These are phyloP conservation scores for Frankliniella intonsa DNA, from an alignment of 2,888 invertebrate genomes.

Conservation along the genomic window DNA sequence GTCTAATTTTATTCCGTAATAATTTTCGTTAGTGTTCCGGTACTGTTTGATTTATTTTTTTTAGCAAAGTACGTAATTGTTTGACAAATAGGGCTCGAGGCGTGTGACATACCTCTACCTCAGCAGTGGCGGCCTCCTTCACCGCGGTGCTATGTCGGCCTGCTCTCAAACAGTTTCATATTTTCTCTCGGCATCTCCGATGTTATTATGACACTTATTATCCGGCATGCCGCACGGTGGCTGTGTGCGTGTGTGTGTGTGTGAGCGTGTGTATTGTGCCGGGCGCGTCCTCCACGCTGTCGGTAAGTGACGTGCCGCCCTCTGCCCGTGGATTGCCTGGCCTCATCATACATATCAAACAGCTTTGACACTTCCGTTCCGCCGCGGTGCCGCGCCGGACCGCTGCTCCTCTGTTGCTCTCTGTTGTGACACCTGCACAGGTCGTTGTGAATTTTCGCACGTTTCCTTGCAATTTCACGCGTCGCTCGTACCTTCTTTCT, in stretches of 20 bases:
- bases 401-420: not conserved
- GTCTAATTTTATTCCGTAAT: too few species aligned
- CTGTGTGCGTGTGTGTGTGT: not conserved
- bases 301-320: not conserved
- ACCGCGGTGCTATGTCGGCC: too few species aligned
- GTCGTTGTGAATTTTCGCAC: conserved; percentile 16
- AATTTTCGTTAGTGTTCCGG: not conserved
- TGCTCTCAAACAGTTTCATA: too few species aligned
- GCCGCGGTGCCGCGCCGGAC: not conserved
- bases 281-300: not conserved
- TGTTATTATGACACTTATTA: too few species aligned
- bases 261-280: too few species aligned
- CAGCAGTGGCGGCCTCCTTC: too few species aligned
- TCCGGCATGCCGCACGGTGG: not conserved
- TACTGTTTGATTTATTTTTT: too few species aligned
- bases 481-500: not conserved
- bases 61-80: too few species aligned
- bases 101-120: too few species aligned
- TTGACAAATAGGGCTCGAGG: too few species aligned
- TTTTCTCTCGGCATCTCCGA: too few species aligned
- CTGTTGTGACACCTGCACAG: conserved; percentile 22
- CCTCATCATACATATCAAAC: conserved; percentile 5
- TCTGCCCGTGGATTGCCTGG: not conserved
- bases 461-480: conserved; percentile 16
- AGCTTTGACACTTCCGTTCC: conserved; percentile 23